Base-by-base conservation (phyloP, 2,888 invertebrate species). In the Thelaira solivaga region DNA sequence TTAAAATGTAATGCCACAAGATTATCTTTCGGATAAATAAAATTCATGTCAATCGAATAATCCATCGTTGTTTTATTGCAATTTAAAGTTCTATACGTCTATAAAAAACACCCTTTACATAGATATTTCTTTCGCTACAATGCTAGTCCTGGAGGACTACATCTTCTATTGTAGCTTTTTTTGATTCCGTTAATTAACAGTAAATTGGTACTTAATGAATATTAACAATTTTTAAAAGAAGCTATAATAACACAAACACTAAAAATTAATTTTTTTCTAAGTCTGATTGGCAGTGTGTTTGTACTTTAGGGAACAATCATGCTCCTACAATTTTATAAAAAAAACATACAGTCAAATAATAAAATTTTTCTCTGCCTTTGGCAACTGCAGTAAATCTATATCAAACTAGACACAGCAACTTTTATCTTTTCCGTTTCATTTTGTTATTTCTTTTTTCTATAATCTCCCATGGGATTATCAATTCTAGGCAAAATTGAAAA, bases 331-430 rank as follows among this genome's bases (percentile, higher is more conserved):
- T 8, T 2, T 10, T 13, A 43, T 34, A 57, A 49, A n/a, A n/a
- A n/a, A n/a, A 29, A 29, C 39, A 61, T 18, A 62, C 31, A 51
- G 26, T 22, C 61, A 26, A 29, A 55, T 18, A 13, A 20, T 29
- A 62, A 34, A 18, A 8, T 43, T n/a, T 39, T 8, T 10, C 13
- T n/a, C 31, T 71, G 61, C 45, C 62, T 2, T 8, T 34, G 29
- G 55, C 45, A 36, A 39, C 41, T 73, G 67, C 57, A 68, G 72
- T 73, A 62, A 73, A 68, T 73, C 34, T 73, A 73, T 67, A 74
- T 67, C 22, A 61, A 67, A 36, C 41, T 59, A 31, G 2, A 4
- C 51, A 29, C 36, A 29, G 7, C 24, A 1, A n/a, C 1, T 18
- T 8, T 51, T 39, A 49, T 24, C 3, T 45, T 45, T 22, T 45